phyloP scores from a whole-genome alignment of 2,113 vertebrate species.

The Chloebia gouldiae region DNA sequence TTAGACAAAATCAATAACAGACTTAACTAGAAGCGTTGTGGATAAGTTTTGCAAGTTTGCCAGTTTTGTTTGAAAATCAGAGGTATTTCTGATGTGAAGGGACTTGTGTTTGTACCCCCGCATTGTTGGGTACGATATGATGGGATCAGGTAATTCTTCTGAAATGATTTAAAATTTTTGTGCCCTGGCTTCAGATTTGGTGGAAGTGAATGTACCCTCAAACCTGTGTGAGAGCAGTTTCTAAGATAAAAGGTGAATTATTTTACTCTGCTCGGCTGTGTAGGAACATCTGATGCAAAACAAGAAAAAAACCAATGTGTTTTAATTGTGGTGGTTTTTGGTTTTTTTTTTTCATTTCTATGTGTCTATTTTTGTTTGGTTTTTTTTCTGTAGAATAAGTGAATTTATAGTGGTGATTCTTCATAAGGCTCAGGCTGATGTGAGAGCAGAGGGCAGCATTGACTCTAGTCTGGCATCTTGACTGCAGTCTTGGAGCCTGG shows the following conservation, averaged over 20 bases:
- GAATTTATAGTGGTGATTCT: background rate
- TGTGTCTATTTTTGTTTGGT: accelerated
- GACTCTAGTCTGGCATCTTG: background rate
- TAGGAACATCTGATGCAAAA: background rate
- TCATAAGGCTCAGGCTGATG: background rate
- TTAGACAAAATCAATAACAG: background rate
- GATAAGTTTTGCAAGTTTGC: background rate
- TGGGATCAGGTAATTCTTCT: background rate
- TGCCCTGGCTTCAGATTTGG: background rate
- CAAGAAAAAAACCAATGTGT: accelerated
- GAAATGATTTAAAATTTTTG: background rate
- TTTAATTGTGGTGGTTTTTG: background rate
- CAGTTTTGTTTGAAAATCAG: background rate
- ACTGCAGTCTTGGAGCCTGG: background rate
- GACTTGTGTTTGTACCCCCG: background rate
- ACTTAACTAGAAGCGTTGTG: background rate
- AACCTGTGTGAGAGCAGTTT: background rate
- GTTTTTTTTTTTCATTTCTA: background rate
- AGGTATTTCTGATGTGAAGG: background rate
- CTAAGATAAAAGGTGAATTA: background rate
- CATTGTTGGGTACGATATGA: background rate
- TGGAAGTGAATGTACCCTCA: background rate
- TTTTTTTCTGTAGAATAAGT: background rate
- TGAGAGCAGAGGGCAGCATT: background rate
- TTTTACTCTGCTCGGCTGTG: background rate